Base-by-base conservation (phyloP, 2,888 invertebrate genomes). In the Epinotia ramella region DNA sequence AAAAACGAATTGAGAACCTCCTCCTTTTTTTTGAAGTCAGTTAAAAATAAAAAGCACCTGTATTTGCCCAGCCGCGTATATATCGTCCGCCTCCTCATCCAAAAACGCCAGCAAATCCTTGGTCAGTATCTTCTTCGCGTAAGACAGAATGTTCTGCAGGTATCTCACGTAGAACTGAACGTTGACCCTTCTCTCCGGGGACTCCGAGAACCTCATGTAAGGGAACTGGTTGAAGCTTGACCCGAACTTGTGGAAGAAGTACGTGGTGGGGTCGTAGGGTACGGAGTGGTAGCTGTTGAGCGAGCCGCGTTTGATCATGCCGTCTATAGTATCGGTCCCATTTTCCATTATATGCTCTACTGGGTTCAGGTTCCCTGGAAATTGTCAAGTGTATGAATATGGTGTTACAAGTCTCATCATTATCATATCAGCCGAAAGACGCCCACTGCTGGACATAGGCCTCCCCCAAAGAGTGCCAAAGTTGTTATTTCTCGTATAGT, bases 151-250 rank as follows among this genome's bases (percentile, higher is more conserved):
- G 24, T 97, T 97, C 90, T 98, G 96, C 73, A 98, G 90, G 88
- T 98, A 97, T 73, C 96, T 96, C 71, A 98, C 96, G 16, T 96
- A 96, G 84, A 97, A 97, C 81, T 96, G 96, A 77, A 97, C 93
- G 70, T 93, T 95, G n/a, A 92, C 90, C 81, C 95, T 95, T 85
- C 96, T 96, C 77, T 96, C 96, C 0, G 96, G 96, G 0, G 96
- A 96, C 81, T 97, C 97, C 1, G 96, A 96, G 79, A 97, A 96
- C 79, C 97, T 95, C 96, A 97, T 96, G 79, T 97, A 97, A 0
- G 97, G 97, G 83, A 97, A 97, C 88, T 98, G 98, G 89, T 98
- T 97, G 86, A 99, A 99, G 88, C 98, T 98, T 0, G 99, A 98
- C 11, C 99, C 99, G 86, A 98, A 98, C 84, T 98, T 97, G 75